phyloP scores from a whole-genome alignment of 2,797 vertebrate species.

The Hydrocynus forskahlii region DNA sequence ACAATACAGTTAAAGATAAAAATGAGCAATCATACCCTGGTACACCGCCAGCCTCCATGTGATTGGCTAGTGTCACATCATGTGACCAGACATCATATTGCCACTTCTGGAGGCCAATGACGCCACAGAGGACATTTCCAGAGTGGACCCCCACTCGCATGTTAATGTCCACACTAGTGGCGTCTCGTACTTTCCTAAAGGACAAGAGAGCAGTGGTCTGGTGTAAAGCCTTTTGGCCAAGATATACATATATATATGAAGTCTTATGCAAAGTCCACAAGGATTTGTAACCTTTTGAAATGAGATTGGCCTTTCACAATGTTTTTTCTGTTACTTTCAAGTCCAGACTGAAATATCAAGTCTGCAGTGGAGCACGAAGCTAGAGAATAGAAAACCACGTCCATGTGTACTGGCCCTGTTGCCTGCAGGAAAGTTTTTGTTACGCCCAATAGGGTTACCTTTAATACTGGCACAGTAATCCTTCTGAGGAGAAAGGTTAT shows the following conservation, averaged over 20 bases:
- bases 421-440: constrained; percentile 5
- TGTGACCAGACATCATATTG: constrained; percentile 99
- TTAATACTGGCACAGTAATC: constrained; percentile 21
- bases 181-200: constrained; percentile 92
- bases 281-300: constrained; percentile 29
- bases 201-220: neutral
- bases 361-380: neutral
- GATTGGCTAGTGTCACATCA: constrained; percentile 95
- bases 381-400: neutral
- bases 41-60: constrained; percentile 97
- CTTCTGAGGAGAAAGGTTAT: constrained; percentile 11
- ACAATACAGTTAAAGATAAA: neutral
- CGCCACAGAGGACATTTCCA: constrained; percentile 94
- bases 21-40: constrained; percentile 84
- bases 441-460: neutral
- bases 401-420: constrained; percentile 9
- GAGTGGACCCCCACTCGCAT: constrained; percentile 98
- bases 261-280: neutral
- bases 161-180: constrained; percentile 94
- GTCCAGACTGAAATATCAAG: constrained; percentile 6
- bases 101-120: constrained; percentile 98
- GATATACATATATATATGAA: neutral
- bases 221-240: neutral
- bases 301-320: constrained; percentile 20
- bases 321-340: neutral